Evolutionary conservation across 37 sponge, comb jelly and placozoan genomes (phyloP).

Genomic region (Cladorhizidae sp.): DNA sequence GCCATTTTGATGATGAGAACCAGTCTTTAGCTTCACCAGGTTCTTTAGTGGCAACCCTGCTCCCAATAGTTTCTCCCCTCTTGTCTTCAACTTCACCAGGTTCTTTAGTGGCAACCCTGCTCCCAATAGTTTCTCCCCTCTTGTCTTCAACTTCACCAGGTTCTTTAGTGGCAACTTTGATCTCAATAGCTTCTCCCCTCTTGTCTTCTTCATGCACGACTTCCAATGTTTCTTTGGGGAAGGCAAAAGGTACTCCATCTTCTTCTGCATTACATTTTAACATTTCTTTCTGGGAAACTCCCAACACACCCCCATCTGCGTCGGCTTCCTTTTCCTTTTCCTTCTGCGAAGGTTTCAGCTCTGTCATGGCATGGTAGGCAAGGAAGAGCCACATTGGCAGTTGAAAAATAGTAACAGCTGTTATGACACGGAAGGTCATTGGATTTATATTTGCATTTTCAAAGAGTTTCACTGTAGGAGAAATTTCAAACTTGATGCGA

Average conservation of each 20-base stretch:
- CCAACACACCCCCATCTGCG: too few relatives aligned
- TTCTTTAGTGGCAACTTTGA: background rate
- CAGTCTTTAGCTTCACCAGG: too few relatives aligned
- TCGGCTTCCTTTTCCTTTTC: background rate
- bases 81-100: too few relatives aligned
- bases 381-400: conserved; percentile 68
- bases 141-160: too few relatives aligned
- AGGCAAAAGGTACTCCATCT: too few relatives aligned
- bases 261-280: background rate
- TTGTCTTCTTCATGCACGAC: background rate
- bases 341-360: background rate
- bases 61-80: too few relatives aligned
- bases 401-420: conserved; percentile 46
- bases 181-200: too few relatives aligned
- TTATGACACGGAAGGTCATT: conserved; percentile 41
- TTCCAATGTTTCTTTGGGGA: background rate
- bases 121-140: too few relatives aligned
- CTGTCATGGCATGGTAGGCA: conserved; percentile 49
- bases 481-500: background rate
- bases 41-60: too few relatives aligned
- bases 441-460: conserved; percentile 27
- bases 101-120: too few relatives aligned
- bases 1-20: conserved; percentile 44
- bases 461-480: conserved; percentile 26
- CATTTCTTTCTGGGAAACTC: too few relatives aligned